Conservation (phyloP, 1,140 invertebrate genomes). For the Meteorus sp. region DNA sequence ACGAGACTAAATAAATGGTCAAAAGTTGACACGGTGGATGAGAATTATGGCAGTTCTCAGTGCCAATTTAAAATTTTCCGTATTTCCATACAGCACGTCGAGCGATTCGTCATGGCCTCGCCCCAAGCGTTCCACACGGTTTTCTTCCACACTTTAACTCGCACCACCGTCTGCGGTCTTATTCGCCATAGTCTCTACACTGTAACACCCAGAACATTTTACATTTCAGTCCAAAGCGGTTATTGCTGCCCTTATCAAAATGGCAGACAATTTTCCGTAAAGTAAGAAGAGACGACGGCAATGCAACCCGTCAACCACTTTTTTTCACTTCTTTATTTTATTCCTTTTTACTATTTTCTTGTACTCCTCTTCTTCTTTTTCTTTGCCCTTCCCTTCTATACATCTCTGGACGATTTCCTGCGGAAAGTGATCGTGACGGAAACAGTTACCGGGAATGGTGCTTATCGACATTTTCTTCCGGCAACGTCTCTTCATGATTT, state of each 20-base stretch:
- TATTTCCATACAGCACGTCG: constrained; percentile 3
- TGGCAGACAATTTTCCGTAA: constrained; percentile 20
- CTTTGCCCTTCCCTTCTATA: constrained; percentile 19
- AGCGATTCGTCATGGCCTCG: constrained; percentile 8
- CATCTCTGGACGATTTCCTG: constrained; percentile 27
- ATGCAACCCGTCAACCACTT: constrained; percentile 15
- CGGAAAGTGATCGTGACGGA: constrained; percentile 26
- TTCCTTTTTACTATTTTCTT: not conserved
- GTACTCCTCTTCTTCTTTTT: no score
- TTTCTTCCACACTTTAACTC: not conserved
- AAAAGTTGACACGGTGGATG: not conserved
- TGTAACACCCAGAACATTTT: not conserved
- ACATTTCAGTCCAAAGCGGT: not conserved
- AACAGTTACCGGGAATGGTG: constrained; percentile 26
- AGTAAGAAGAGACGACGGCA: constrained; percentile 10
- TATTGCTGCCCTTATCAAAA: constrained; percentile 28
- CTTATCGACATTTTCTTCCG: constrained; percentile 26
- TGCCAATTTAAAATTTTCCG: constrained; percentile 19
- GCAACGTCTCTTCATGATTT: constrained; percentile 6
- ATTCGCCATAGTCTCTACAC: not conserved
- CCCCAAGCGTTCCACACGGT: not conserved
- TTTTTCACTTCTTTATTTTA: not conserved
- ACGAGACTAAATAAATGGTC: not conserved
- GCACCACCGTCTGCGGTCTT: not conserved
- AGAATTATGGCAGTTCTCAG: not conserved